A percentile compares a stretch with the other conserved stretches of the same genome.
phyloP scores from a whole-genome alignment of 2,797 vertebrate genomes.

The Protosalanx chinensis region DNA sequence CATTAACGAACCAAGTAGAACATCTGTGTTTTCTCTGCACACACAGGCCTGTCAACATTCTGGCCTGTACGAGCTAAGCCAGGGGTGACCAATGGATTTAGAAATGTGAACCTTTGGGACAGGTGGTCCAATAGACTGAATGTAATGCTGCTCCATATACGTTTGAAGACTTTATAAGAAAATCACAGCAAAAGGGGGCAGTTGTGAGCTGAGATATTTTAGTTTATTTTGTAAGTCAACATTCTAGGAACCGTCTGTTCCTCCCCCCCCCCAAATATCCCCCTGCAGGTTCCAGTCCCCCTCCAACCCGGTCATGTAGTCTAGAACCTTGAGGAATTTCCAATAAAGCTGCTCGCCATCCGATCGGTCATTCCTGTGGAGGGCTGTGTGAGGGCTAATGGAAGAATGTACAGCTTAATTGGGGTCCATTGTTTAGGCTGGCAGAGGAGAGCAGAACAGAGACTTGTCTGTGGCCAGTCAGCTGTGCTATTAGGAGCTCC shows the following conservation, averaged over 20 bases:
- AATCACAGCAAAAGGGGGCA: too few species aligned
- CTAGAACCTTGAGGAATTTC: constrained; percentile 49
- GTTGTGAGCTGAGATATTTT: too few species aligned
- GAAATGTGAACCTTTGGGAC: too few species aligned
- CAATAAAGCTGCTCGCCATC: constrained; percentile 53
- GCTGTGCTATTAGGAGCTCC: constrained; percentile 9
- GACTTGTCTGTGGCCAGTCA: constrained; percentile 23
- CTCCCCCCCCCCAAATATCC: neutral
- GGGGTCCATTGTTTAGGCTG: constrained; percentile 4
- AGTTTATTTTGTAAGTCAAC: too few species aligned
- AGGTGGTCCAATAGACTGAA: too few species aligned
- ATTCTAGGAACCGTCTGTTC: constrained; percentile 9
- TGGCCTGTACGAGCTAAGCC: neutral
- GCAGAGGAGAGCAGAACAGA: constrained; percentile 21
- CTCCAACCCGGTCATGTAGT: too few species aligned
- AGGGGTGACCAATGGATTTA: too few species aligned
- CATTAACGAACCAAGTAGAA: constrained; percentile 46
- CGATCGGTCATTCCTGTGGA: constrained; percentile 39
- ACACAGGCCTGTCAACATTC: constrained; percentile 21
- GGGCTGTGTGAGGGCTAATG: neutral
- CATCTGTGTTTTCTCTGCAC: neutral
- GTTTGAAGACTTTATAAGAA: too few species aligned
- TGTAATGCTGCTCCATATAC: too few species aligned
- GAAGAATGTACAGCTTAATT: neutral
- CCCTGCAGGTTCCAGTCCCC: too few species aligned